A percentile compares a stretch with the other conserved stretches of the same genome.
Evolutionary conservation across 1,140 invertebrate genomes (phyloP).

Genomic region (Zaprionus taronus): DNA sequence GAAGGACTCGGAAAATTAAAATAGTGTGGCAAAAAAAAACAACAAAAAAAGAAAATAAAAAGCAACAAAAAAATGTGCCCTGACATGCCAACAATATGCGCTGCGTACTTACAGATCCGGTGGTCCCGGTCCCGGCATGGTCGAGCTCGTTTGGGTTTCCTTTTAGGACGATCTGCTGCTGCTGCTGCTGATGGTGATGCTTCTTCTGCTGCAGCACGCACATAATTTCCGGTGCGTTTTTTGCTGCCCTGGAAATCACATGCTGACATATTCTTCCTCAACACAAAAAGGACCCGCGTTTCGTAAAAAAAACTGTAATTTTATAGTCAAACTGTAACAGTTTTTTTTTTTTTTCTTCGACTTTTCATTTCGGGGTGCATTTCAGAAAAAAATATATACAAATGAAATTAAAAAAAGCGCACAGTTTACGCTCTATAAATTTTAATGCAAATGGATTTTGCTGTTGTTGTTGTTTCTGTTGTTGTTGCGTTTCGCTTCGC

Average conservation of each 20-base stretch:
- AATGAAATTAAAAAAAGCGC: conserved; percentile 78
- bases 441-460: conserved; percentile 79
- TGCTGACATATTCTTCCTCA: conserved; percentile 78
- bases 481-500: conserved; percentile 49
- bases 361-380: conserved; percentile 46
- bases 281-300: conserved; percentile 58
- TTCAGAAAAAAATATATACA: conserved; percentile 55
- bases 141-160: conserved; percentile 41
- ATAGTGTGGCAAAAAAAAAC: conserved; percentile 66
- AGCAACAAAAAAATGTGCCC: conserved; percentile 42
- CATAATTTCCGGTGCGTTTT: conserved; percentile 81
- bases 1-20: conserved; percentile 78
- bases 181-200: conserved; percentile 27
- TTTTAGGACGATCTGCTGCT: conserved; percentile 28
- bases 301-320: conserved; percentile 65
- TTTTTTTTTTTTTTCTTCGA: conserved; percentile 51
- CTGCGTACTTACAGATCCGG: conserved; percentile 48
- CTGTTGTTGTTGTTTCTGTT: conserved; percentile 29
- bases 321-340: conserved; percentile 80
- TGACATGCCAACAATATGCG: conserved; percentile 65
- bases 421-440: conserved; percentile 81
- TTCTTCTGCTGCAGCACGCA: conserved; percentile 57
- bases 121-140: neutral
- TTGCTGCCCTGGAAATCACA: conserved; percentile 62
- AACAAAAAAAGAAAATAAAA: conserved; percentile 46